A percentile compares a stretch with the other conserved stretches of the same genome.
These are phyloP conservation scores for Drosophila nigrodunni DNA, from an alignment of 1,140 invertebrate genomes.

Conservation along the genomic window DNA sequence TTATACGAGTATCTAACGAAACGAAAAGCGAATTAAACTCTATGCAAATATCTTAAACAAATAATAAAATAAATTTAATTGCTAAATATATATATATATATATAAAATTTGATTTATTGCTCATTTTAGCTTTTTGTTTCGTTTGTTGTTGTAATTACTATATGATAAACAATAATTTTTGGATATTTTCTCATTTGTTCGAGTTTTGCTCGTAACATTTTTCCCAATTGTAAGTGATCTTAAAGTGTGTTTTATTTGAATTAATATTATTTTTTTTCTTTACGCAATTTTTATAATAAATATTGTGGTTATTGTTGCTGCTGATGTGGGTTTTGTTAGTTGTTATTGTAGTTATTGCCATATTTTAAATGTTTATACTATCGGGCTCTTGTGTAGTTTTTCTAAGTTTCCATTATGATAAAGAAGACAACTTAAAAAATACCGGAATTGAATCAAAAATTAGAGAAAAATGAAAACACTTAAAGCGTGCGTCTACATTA, in stretches of 20 bases:
- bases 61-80: constrained; percentile 46
- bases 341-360: constrained; percentile 36
- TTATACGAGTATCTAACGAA: constrained; percentile 41
- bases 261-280: constrained; percentile 42
- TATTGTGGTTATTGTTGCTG: constrained; percentile 45
- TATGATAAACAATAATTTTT: constrained; percentile 33
- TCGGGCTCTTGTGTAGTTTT: constrained; percentile 23
- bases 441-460: constrained; percentile 25
- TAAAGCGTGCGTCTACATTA: constrained; percentile 77
- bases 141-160: constrained; percentile 11
- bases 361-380: constrained; percentile 27
- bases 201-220: constrained; percentile 73
- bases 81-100: constrained; percentile 36
- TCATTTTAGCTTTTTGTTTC: constrained; percentile 29
- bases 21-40: constrained; percentile 9
- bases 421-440: constrained; percentile 31
- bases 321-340: constrained; percentile 27
- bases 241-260: constrained; percentile 81
- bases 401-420: constrained; percentile 11
- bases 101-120: constrained; percentile 54
- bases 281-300: constrained; percentile 38
- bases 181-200: constrained; percentile 49
- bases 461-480: constrained; percentile 46
- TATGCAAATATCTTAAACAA: constrained; percentile 45
- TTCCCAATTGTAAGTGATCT: constrained; percentile 84